Conservation (phyloP, 2,888 invertebrate species). For the Agriopis marginaria region DNA sequence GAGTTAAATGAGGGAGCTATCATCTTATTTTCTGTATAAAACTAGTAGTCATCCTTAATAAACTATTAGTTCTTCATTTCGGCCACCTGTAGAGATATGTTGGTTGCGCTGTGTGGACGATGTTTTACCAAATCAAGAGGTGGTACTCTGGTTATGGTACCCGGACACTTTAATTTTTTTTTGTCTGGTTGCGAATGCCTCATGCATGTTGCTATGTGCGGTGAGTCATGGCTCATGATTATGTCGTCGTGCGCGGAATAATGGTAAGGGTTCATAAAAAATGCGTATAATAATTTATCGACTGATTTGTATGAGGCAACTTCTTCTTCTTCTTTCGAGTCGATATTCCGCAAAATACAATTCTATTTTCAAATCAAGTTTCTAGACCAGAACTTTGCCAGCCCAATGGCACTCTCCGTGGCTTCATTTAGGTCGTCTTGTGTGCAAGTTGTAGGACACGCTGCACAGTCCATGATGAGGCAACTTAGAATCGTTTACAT, state of each 20-base stretch:
- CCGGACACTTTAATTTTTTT: conserved; percentile 32
- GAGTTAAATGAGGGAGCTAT: background rate
- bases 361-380: too few relatives aligned
- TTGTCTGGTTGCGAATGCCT: conserved; percentile 52
- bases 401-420: too few relatives aligned
- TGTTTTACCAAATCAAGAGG: conserved; percentile 61
- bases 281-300: background rate
- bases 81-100: background rate
- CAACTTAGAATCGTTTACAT: too few relatives aligned
- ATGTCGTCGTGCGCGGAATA: conserved; percentile 2
- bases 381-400: too few relatives aligned
- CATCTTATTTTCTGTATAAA: background rate
- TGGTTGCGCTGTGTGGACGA: conserved; percentile 48
- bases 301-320: too few relatives aligned
- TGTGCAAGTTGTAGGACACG: too few relatives aligned
- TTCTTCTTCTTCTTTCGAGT: too few relatives aligned
- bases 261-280: conserved; percentile 1
- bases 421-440: too few relatives aligned
- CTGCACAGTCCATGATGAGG: too few relatives aligned
- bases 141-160: conserved; percentile 26
- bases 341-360: too few relatives aligned
- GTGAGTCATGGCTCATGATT: conserved; percentile 24
- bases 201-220: conserved; percentile 33
- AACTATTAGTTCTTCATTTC: background rate
- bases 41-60: background rate